phyloP scores from a whole-genome alignment of 2,113 vertebrate genomes.

The Australoheros scitulus region DNA sequence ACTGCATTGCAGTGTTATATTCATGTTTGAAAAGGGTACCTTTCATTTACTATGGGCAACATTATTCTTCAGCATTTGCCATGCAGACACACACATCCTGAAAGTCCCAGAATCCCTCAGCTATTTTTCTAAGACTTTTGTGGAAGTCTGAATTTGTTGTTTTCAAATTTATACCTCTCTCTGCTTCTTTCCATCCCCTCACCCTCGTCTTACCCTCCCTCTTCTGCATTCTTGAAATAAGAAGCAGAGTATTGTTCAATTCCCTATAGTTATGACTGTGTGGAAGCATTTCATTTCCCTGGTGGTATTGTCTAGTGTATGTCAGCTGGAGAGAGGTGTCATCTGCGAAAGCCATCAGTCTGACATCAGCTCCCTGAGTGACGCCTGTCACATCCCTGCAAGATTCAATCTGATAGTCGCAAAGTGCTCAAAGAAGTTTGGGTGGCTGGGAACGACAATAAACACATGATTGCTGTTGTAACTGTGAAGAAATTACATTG shows the following conservation, averaged over 20 bases:
- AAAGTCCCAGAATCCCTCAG: neutral
- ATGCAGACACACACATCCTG: neutral
- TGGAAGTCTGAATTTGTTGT: neutral
- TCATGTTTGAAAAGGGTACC: neutral
- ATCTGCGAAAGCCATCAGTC: conserved; percentile 41
- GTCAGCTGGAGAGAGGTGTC: conserved; percentile 23
- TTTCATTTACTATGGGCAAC: neutral
- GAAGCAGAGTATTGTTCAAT: conserved; percentile 13
- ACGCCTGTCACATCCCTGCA: conserved; percentile 39
- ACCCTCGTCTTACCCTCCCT: neutral
- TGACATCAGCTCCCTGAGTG: conserved; percentile 43
- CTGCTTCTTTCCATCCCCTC: neutral
- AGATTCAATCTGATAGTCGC: conserved; percentile 10
- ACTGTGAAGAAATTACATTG: conserved; percentile 14
- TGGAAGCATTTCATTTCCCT: conserved; percentile 29
- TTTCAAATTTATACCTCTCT: neutral
- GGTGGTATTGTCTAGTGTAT: conserved; percentile 24
- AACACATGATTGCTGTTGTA: conserved; percentile 7
- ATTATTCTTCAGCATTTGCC: neutral
- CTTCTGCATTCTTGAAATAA: neutral
- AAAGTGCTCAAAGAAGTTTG: conserved; percentile 10
- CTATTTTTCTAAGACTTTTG: neutral
- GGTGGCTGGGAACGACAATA: conserved; percentile 11
- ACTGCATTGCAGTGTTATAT: neutral
- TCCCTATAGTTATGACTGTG: neutral